phyloP scores from a whole-genome alignment of 2,888 invertebrate species.

The Heliconius aoede region DNA sequence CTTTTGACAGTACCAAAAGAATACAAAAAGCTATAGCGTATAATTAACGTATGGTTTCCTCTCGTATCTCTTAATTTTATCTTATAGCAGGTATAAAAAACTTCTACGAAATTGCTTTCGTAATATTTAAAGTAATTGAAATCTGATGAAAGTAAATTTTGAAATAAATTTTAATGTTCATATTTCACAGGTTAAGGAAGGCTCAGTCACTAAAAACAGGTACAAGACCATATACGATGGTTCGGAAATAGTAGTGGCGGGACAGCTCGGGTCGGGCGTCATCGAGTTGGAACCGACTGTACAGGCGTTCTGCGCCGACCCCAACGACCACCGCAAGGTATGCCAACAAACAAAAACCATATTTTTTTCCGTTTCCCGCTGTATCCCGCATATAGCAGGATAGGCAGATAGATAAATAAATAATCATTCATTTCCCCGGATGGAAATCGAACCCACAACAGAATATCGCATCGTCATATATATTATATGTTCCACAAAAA shows the following conservation, averaged over 20 bases:
- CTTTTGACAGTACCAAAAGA: too few relatives aligned
- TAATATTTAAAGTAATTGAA: too few relatives aligned
- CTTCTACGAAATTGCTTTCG: too few relatives aligned
- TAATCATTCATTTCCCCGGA: too few relatives aligned
- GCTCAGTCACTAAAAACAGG: conserved; percentile 77
- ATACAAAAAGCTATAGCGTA: neutral
- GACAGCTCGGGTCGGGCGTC: conserved; percentile 62
- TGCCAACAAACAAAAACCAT: conserved; percentile 22
- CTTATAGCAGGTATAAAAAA: too few relatives aligned
- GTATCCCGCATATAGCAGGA: neutral
- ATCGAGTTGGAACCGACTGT: conserved; percentile 61
- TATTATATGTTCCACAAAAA: too few relatives aligned
- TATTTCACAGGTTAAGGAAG: conserved; percentile 68
- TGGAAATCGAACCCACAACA: too few relatives aligned
- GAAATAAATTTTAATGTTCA: neutral
- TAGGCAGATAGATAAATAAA: neutral
- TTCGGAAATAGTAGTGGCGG: conserved; percentile 86
- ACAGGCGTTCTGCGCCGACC: conserved; percentile 63
- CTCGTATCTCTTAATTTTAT: too few relatives aligned
- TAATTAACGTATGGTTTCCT: too few relatives aligned
- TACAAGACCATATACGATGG: conserved; percentile 86
- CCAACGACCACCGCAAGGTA: conserved; percentile 60
- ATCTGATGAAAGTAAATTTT: neutral
- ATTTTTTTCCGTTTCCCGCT: neutral
- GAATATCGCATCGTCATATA: too few relatives aligned